Conservation (phyloP, 1,140 invertebrate genomes). For the Magallana ariakensis region DNA sequence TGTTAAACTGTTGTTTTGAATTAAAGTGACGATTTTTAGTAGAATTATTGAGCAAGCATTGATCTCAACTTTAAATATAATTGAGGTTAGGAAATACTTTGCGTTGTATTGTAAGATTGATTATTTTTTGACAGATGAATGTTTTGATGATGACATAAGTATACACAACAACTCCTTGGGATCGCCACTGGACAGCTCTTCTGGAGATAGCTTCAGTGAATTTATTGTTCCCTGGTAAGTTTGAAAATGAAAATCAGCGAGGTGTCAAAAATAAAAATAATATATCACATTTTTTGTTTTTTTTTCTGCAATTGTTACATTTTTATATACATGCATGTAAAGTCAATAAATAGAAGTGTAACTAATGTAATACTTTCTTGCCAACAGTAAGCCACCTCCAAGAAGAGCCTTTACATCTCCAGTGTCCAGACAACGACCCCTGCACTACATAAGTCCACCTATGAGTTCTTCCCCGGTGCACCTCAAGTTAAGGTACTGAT, state of each 20-base stretch:
- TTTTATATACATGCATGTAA: too few relatives aligned
- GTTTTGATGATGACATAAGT: slow-evolving; percentile 71
- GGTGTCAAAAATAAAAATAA: not conserved
- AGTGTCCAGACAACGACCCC: slow-evolving; percentile 59
- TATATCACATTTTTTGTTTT: not conserved
- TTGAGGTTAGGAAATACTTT: too few relatives aligned
- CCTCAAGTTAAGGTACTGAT: slow-evolving; percentile 54
- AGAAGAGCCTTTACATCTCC: slow-evolving; percentile 68
- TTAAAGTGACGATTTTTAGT: too few relatives aligned
- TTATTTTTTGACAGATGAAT: slow-evolving; percentile 65
- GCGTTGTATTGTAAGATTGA: not conserved
- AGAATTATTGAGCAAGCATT: too few relatives aligned
- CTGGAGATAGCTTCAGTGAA: slow-evolving; percentile 59
- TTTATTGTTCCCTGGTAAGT: slow-evolving; percentile 24
- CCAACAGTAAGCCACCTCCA: slow-evolving; percentile 58
- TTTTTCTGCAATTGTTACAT: not conserved
- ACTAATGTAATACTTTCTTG: not conserved
- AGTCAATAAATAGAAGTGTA: too few relatives aligned
- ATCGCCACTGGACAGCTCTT: slow-evolving; percentile 71
- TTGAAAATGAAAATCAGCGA: too few relatives aligned
- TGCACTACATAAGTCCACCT: slow-evolving; percentile 59
- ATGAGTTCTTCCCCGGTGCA: slow-evolving; percentile 71
- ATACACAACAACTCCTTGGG: slow-evolving; percentile 73
- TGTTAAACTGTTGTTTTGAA: too few relatives aligned
- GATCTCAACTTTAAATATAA: too few relatives aligned